A percentile compares a stretch with the other conserved stretches of the same genome.
phyloP scores from a whole-genome alignment of 2,888 invertebrate genomes.

The Pseudeuparius sepicola region DNA sequence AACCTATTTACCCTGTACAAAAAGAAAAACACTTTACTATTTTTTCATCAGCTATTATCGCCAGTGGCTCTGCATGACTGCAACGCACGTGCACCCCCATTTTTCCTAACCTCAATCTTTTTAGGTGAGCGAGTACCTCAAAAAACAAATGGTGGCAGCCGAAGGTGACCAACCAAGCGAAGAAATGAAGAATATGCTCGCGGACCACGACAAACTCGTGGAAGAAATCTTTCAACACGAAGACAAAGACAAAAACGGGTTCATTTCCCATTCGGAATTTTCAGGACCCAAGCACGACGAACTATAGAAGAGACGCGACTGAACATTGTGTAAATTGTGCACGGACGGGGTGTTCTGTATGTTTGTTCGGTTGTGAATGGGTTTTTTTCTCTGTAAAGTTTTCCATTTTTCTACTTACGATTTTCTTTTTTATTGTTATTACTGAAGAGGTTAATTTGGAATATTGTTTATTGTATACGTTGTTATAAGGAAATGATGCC shows the following conservation, averaged over 20 bases:
- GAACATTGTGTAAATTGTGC: too few species aligned
- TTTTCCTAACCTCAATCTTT: too few species aligned
- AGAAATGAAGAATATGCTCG: slow-evolving; percentile 73
- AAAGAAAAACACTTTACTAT: too few species aligned
- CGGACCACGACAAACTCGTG: slow-evolving; percentile 85
- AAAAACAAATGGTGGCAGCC: slow-evolving; percentile 81
- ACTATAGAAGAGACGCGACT: slow-evolving; percentile 57
- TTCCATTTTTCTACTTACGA: too few species aligned
- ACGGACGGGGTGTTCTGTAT: too few species aligned
- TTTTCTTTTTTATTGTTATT: too few species aligned
- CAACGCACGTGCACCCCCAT: too few species aligned
- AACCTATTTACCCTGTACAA: too few species aligned
- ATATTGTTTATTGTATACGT: slow-evolving; percentile 19
- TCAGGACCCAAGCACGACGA: slow-evolving; percentile 97
- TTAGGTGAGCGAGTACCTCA: slow-evolving; percentile 84
- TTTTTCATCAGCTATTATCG: too few species aligned
- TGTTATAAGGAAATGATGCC: slow-evolving; percentile 22
- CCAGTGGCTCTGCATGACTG: too few species aligned
- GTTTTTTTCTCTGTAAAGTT: slow-evolving; percentile 14
- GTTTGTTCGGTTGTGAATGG: slow-evolving; percentile 13
- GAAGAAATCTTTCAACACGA: slow-evolving; percentile 97
- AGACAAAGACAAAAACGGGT: slow-evolving; percentile 93
- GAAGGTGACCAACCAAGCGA: slow-evolving; percentile 64
- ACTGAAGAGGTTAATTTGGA: too few species aligned
- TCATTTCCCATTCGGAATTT: slow-evolving; percentile 92